Evolutionary conservation across 2,113 vertebrate species (phyloP).

Genomic region (Bombycilla garrulus): DNA sequence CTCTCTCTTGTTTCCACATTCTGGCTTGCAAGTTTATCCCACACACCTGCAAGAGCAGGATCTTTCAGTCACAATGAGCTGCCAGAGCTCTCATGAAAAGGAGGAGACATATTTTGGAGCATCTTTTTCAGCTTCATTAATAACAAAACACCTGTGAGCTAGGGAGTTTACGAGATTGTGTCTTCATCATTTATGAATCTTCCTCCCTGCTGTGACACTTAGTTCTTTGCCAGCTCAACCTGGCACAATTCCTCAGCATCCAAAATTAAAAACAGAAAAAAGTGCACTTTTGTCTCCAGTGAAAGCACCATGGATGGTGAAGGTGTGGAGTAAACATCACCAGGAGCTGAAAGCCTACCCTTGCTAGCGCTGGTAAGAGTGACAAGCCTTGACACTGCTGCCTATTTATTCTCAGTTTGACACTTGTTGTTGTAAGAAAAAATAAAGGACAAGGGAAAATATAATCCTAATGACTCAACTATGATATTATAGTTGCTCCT

Average conservation of each 20-base stretch:
- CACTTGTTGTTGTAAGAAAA: neutral
- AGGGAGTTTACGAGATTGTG: conserved; percentile 45
- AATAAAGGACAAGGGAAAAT: neutral
- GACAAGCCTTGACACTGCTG: neutral
- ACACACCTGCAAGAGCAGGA: conserved; percentile 53
- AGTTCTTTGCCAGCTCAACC: conserved; percentile 44
- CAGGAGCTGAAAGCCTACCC: neutral
- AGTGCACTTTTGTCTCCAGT: neutral
- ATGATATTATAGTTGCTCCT: neutral
- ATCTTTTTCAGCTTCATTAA: conserved; percentile 67
- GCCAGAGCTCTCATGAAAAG: conserved; percentile 46
- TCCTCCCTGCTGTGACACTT: conserved; percentile 51
- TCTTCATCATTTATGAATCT: conserved; percentile 63
- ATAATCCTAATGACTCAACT: neutral
- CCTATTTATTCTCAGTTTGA: neutral
- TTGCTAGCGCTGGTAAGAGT: neutral
- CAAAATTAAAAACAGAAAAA: neutral
- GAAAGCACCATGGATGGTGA: neutral
- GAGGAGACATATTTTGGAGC: conserved; percentile 50
- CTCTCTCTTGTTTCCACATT: neutral
- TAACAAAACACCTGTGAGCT: conserved; percentile 64
- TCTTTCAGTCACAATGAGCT: conserved; percentile 36
- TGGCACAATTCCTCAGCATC: conserved; percentile 40
- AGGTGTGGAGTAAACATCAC: neutral
- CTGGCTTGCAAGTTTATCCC: conserved; percentile 16